phyloP scores from a whole-genome alignment of 2,888 invertebrate genomes.

The Tinea semifulvella region DNA sequence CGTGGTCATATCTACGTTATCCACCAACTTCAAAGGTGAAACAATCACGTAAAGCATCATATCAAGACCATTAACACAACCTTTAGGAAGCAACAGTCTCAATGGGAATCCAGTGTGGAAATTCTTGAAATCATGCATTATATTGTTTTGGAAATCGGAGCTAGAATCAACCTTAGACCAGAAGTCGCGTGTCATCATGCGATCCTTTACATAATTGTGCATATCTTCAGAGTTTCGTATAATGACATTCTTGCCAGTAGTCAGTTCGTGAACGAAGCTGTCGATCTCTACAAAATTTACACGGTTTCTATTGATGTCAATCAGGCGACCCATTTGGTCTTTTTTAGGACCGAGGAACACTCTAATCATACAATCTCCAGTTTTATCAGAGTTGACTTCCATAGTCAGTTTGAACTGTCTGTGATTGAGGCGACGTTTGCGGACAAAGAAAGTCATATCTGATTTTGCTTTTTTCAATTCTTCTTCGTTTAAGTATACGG shows the following conservation, averaged over 20 bases:
- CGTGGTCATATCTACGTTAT: conserved; percentile 37
- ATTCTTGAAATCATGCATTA: conserved; percentile 44
- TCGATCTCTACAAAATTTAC: conserved; percentile 73
- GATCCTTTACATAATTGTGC: conserved; percentile 72
- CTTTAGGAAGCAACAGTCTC: conserved; percentile 76
- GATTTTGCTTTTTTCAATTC: conserved; percentile 56
- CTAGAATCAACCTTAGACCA: conserved; percentile 70
- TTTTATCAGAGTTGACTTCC: conserved; percentile 64
- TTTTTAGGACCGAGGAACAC: conserved; percentile 76
- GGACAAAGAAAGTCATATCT: conserved; percentile 60
- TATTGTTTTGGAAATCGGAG: conserved; percentile 39
- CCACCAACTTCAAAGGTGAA: conserved; percentile 57
- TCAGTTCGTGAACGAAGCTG: conserved; percentile 68
- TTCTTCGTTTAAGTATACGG: conserved; percentile 51
- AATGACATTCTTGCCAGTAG: conserved; percentile 72
- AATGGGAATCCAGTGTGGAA: conserved; percentile 74
- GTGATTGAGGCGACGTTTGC: conserved; percentile 72
- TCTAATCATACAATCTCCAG: conserved; percentile 69
- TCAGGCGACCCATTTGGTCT: conserved; percentile 62
- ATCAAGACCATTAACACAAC: conserved; percentile 71
- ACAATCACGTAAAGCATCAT: conserved; percentile 72
- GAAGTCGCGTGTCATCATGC: conserved; percentile 70
- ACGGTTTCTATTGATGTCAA: conserved; percentile 67
- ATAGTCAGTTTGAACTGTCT: conserved; percentile 68
- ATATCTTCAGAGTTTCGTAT: conserved; percentile 71